Evolutionary conservation across 92 coral and sea anemone genomes (phyloP), one percentile per base, ranked within the genome.

Genomic region (Heliopora coerulea): DNA sequence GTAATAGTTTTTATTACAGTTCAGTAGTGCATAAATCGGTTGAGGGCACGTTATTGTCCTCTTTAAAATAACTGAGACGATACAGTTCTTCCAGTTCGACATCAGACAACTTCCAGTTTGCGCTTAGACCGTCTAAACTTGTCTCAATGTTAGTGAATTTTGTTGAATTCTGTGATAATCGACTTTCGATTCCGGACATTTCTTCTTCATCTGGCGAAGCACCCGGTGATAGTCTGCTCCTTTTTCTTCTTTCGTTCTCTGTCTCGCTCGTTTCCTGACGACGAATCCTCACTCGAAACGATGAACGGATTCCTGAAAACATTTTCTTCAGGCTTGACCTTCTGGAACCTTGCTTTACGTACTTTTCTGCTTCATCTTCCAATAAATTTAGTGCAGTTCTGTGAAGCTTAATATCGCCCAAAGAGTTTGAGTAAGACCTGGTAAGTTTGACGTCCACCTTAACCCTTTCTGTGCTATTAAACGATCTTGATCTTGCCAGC

Each of bases 11-110:
- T 46, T n/a, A 46, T 60, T 81, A 89, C 17, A 91, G 89, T 33
- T 91, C 97, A 1, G 97, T 91, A 23, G 96, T 89, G 61, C 97
- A 91, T 41, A 91, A 82, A 85, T 91, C 97, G 9, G 97, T 91
- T 4, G 91, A 87, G 69, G 87, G 62, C 0, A 83, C 78, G 40
- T 80, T 79, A 24, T 74, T 78, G 23, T 65, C 21, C 31, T 70
- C 77, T 52, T 70, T 70, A 31, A 70, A 52, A 54, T 27, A 70
- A 32, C 79, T 27, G 57, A 78, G 23, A 56, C 82, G 64, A 50
- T 78, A 50, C 26, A 79, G 56, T 70, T 80, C 67, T 57, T 83
- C 10, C 48, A 83, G 49, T 70, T 85, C 72, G 0, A 26, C 30
- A 49, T 83, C 81, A 23, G 87, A 75, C 2, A 72, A 68, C n/a